phyloP scores from a whole-genome alignment of 2,113 vertebrate species.

The Myotis davidii region DNA sequence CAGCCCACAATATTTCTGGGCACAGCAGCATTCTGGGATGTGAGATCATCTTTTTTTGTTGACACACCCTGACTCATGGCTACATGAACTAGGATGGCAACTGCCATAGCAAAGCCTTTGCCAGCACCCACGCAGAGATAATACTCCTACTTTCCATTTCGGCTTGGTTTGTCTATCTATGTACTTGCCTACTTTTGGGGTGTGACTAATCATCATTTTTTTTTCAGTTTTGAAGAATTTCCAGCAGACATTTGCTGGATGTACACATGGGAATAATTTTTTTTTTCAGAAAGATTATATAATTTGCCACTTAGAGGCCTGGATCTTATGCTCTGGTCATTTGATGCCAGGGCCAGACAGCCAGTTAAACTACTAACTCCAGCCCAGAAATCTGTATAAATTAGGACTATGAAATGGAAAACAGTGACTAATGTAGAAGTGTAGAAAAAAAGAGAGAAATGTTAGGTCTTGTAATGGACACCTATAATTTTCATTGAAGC shows the following conservation, averaged over 20 bases:
- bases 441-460: background rate
- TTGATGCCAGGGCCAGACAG: background rate
- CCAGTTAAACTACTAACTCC: background rate
- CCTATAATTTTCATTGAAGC: background rate
- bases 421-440: background rate
- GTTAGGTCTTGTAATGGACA: background rate
- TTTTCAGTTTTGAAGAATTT: slow-evolving; percentile 42
- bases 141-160: background rate
- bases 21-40: background rate
- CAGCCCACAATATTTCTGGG: background rate
- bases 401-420: background rate
- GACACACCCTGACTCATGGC: background rate
- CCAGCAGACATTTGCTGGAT: background rate
- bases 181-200: background rate
- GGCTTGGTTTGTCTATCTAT: background rate
- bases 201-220: background rate
- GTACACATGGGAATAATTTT: background rate
- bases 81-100: background rate
- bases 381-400: background rate
- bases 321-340: background rate
- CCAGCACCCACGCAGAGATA: background rate
- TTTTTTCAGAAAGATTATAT: background rate
- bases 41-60: background rate
- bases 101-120: background rate
- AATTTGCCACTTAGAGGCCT: background rate